Conservation (phyloP, 2,797 vertebrate species). For the Anabacerthia variegaticeps region DNA sequence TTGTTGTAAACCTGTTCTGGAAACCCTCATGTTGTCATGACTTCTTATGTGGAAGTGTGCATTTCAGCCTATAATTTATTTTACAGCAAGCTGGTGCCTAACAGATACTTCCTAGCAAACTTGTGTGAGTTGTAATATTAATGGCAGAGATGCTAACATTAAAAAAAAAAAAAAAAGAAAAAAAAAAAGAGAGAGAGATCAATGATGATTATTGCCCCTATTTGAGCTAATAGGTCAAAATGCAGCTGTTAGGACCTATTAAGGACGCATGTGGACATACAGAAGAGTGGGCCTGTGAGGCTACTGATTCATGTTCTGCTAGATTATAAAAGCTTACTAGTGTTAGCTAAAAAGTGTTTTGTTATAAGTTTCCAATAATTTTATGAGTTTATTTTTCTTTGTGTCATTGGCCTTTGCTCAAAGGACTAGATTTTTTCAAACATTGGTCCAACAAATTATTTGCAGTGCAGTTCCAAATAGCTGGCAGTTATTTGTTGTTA, state of each 20-base stretch:
- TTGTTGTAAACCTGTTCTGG: neutral
- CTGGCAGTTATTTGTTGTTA: neutral
- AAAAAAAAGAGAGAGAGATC: neutral
- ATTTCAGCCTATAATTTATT: neutral
- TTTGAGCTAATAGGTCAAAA: neutral
- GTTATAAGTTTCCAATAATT: neutral
- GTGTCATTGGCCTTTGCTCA: neutral
- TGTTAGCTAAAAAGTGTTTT: neutral
- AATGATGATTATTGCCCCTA: neutral
- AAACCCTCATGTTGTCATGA: neutral
- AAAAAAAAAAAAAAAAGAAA: neutral
- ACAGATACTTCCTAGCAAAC: neutral
- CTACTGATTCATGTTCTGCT: neutral
- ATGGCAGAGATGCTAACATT: neutral
- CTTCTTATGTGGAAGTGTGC: neutral
- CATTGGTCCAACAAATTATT: neutral
- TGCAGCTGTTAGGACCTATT: neutral
- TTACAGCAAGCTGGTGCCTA: neutral
- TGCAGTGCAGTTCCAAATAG: neutral
- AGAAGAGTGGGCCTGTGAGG: neutral
- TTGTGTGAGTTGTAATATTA: neutral
- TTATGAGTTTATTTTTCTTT: neutral
- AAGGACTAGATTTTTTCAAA: neutral
- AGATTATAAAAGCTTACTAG: neutral
- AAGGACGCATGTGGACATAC: neutral